These are phyloP conservation scores for Ischnus inquisitorius DNA, from an alignment of 2,888 invertebrate genomes.

Conservation along the genomic window DNA sequence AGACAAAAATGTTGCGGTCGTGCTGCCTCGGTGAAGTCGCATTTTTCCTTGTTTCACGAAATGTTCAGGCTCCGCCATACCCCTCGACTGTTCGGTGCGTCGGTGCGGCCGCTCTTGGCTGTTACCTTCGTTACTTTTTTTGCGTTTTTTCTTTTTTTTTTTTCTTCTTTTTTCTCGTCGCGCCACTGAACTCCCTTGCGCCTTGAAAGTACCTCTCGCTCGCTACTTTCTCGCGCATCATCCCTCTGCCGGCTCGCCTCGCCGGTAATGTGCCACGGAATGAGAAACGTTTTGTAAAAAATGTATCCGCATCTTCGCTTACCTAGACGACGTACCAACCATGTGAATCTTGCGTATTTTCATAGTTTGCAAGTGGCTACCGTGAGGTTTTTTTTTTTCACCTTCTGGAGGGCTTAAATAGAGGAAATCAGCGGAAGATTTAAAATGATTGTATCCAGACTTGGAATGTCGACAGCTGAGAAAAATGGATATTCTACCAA, in stretches of 20 bases:
- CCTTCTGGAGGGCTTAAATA: neutral
- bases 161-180: slow-evolving; percentile 67
- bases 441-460: no score
- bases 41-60: slow-evolving; percentile 85
- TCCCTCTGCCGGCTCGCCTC: slow-evolving; percentile 71
- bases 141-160: no score
- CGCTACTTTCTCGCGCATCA: slow-evolving; percentile 47
- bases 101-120: slow-evolving; percentile 54
- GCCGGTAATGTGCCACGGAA: slow-evolving; percentile 83
- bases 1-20: slow-evolving; percentile 85
- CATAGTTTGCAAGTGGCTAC: neutral
- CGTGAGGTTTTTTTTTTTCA: neutral
- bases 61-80: slow-evolving; percentile 78
- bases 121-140: slow-evolving; percentile 61
- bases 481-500: no score
- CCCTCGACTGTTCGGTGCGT: slow-evolving; percentile 72
- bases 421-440: neutral
- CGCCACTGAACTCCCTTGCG: slow-evolving; percentile 68
- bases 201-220: slow-evolving; percentile 50
- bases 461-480: no score
- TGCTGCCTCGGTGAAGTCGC: slow-evolving; percentile 82
- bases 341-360: slow-evolving; percentile 41
- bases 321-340: slow-evolving; percentile 59
- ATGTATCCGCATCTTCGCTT: slow-evolving; percentile 81
- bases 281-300: slow-evolving; percentile 81